Base-by-base conservation (phyloP, 2,888 invertebrate genomes). In the Athrips mouffetella region DNA sequence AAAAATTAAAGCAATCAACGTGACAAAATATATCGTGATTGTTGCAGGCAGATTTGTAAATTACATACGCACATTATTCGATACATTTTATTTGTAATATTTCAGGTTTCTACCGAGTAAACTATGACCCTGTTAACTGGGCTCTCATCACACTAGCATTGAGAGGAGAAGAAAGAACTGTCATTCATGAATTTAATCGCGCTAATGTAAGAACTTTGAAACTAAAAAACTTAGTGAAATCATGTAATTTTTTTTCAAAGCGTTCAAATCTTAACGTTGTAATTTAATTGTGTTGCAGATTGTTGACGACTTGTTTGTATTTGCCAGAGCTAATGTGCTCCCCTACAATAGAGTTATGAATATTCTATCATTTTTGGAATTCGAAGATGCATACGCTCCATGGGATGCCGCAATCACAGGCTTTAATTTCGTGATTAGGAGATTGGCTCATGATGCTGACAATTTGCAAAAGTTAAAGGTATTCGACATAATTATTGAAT, bases 381-480 rank as follows among this genome's bases (percentile, higher is more conserved):
- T 85, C 2, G 93, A 94, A 75, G 89, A 87, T 3, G 90, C 92
- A 46, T 92, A 93, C 54, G 85, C 93, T 15, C 93, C 94, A 0
- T 94, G 94, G 92, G 81, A 87, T 31, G 81, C 92, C 0, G 93
- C 92, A 2, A 78, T 92, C 7, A 71, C 72, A 46, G 90, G 89
- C 10, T 80, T 89, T 40, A 75, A 76, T 49, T 90, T 75, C 47
- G 64, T 86, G 15, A 62, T 81, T 1, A 76, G 83, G 39, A 73
- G 83, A 51, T 62, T 89, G 44, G 86, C 89, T n/a, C 78, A 83
- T 48, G 75, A 84, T 40, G 47, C 55, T 4, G 42, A 53, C 0
- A 66, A 68, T 37, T 59, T 73, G 2, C 29, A 62, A 13, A 59
- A 60, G 27, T 57, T 87, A 4, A 52, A 73, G 54, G 89, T 89